phyloP scores from a whole-genome alignment of 2,888 invertebrate genomes.

The Lapara coniferarum region DNA sequence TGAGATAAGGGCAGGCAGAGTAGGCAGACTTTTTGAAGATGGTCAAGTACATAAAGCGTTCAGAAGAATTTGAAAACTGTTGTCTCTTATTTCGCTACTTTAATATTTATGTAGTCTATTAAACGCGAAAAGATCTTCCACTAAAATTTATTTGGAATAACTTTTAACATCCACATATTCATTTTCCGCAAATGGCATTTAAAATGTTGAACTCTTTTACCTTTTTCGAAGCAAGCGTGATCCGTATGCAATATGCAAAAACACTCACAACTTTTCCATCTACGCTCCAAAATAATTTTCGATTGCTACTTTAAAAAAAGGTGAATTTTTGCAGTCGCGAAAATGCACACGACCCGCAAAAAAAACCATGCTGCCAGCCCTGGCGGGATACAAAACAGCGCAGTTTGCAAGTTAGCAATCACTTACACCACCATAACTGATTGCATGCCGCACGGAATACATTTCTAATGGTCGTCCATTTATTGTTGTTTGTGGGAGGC shows the following conservation, averaged over 20 bases:
- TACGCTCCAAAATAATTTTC: constrained; percentile 20
- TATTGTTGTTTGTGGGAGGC: constrained; percentile 45
- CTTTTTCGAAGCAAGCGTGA: constrained; percentile 11
- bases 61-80: too few species aligned
- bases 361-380: constrained; percentile 18
- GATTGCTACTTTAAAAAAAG: constrained; percentile 20
- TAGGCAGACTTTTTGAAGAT: background rate
- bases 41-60: background rate
- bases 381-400: constrained; percentile 45
- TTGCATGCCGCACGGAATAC: constrained; percentile 65
- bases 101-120: background rate
- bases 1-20: too few species aligned
- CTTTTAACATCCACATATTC: background rate
- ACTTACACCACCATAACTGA: constrained; percentile 64
- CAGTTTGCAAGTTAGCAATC: constrained; percentile 67
- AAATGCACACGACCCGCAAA: constrained; percentile 3
- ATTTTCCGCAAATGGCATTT: constrained; percentile 2
- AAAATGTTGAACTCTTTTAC: background rate
- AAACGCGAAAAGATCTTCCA: background rate
- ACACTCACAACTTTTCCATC: constrained; percentile 13
- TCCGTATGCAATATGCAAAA: constrained; percentile 18
- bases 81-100: background rate
- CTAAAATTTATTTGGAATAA: background rate
- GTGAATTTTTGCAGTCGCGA: constrained; percentile 17
- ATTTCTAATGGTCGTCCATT: constrained; percentile 58